phyloP scores from a whole-genome alignment of 2,888 invertebrate species.

The Eueremaeus valkanovi region DNA sequence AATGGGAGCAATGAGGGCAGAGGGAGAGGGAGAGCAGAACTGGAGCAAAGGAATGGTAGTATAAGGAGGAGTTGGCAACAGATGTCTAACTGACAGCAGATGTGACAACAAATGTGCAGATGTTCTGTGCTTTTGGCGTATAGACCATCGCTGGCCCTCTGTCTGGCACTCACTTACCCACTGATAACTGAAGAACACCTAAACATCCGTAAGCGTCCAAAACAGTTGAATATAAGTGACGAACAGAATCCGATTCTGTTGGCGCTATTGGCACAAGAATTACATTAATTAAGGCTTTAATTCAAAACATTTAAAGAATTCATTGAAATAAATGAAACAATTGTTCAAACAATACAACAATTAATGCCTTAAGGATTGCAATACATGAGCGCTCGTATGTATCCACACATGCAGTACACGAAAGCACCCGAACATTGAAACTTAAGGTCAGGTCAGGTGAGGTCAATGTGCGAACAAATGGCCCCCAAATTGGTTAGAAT shows the following conservation, averaged over 20 bases:
- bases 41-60: neutral
- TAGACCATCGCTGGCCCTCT: neutral
- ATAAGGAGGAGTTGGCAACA: neutral
- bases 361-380: neutral
- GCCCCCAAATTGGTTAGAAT: too few relatives aligned
- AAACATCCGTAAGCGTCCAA: slow-evolving; percentile 93
- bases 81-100: neutral
- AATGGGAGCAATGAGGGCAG: neutral
- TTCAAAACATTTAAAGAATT: slow-evolving; percentile 3
- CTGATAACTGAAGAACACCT: slow-evolving; percentile 83
- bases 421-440: neutral
- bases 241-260: slow-evolving; percentile 82
- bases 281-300: slow-evolving; percentile 31
- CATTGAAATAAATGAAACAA: neutral
- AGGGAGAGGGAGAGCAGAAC: neutral
- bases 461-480: too few relatives aligned
- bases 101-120: slow-evolving; percentile 27
- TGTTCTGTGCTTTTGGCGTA: neutral
- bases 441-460: too few relatives aligned
- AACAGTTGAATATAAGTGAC: slow-evolving; percentile 82
- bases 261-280: slow-evolving; percentile 58
- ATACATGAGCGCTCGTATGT: too few relatives aligned
- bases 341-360: neutral
- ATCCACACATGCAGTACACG: too few relatives aligned
- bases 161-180: slow-evolving; percentile 56